phyloP scores from a whole-genome alignment of 1,140 invertebrate genomes.

The Drosophila littoralis region DNA sequence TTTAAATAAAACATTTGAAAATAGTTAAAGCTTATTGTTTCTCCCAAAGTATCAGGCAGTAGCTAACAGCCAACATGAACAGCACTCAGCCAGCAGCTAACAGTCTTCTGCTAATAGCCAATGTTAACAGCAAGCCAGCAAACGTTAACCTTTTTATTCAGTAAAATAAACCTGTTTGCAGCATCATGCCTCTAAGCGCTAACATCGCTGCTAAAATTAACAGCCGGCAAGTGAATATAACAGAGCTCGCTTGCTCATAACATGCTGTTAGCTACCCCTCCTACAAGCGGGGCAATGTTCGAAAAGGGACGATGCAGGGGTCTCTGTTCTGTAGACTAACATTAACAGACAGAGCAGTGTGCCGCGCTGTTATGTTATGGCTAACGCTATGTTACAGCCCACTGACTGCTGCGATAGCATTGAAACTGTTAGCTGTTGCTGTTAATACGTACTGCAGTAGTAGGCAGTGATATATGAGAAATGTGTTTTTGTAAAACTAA shows the following conservation, averaged over 20 bases:
- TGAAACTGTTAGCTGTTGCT: neutral
- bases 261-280: constrained; percentile 47
- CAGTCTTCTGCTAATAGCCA: neutral
- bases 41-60: too few relatives aligned
- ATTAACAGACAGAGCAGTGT: constrained; percentile 20
- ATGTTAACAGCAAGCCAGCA: neutral
- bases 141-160: neutral
- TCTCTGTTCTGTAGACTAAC: constrained; percentile 22
- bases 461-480: too few relatives aligned
- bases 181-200: neutral
- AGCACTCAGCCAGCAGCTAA: neutral
- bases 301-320: constrained; percentile 62
- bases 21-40: neutral
- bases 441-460: neutral
- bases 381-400: neutral
- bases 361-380: constrained; percentile 16
- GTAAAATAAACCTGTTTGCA: neutral
- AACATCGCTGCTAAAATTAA: constrained; percentile 11
- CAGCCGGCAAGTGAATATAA: neutral
- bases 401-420: neutral
- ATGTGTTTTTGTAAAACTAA: too few relatives aligned
- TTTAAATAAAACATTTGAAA: neutral
- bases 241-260: constrained; percentile 1
- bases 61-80: neutral
- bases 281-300: constrained; percentile 58